Base-by-base conservation (phyloP, 1,140 invertebrate genomes). In the Drosophila azteca region DNA sequence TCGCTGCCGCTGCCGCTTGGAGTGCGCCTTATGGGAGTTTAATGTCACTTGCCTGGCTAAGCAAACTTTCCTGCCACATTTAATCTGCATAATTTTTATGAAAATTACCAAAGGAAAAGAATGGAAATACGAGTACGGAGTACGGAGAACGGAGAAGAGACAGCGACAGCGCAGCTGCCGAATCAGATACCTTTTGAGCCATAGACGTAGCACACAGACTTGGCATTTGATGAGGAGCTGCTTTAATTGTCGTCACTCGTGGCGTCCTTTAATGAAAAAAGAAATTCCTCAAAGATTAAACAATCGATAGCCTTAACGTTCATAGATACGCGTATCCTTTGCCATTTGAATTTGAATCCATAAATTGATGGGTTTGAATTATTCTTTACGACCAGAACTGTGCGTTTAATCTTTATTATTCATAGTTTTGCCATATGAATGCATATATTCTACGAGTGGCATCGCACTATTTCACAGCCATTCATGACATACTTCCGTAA, bases 1-100 rank as follows among this genome's bases (percentile, higher is more conserved):
- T n/a, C n/a, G n/a, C n/a, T n/a, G n/a, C n/a, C n/a, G n/a, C n/a
- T n/a, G n/a, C n/a, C n/a, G n/a, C n/a, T n/a, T n/a, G n/a, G n/a
- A n/a, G n/a, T n/a, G 60, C 60, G 52, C 64, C 62, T 83, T 87
- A 85, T 78, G 82, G 62, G 81, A 87, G 77, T 87, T 85, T 87
- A 85, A 85, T 85, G 82, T 81, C 81, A 70, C 68, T 77, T 77
- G 60, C 52, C 53, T 66, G 70, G 54, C 71, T 76, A 76, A 76
- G 39, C 48, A 67, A 78, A 70, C 66, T 45, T 69, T 61, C 49
- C 68, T 85, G 82, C 74, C 83, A 79, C 83, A 88, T 88, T 88
- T 87, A 87, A 87, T 87, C 82, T 87, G 78, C 82, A 87, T 88
- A 87, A 88, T 82, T 82, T 88, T 88, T 79, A 79, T 87, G 75